Base-by-base conservation (phyloP, 2,888 invertebrate species). In the Tiliacea citrago region DNA sequence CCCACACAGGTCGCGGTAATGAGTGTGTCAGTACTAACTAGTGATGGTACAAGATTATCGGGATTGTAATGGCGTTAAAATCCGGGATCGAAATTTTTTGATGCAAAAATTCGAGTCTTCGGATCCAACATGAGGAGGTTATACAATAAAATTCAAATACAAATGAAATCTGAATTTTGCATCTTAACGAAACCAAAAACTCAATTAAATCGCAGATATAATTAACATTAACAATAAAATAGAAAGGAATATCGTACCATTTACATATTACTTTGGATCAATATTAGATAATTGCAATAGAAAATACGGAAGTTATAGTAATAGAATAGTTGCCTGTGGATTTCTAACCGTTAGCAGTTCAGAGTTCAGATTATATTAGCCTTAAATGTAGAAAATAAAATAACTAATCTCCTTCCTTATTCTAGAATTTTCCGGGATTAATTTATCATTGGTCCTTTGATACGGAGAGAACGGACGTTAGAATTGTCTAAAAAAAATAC, bases 1-100 rank as follows among this genome's bases (percentile, higher is more conserved):
- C 92, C 90, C 92, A 90, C 91, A 91, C 86, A 81, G 89, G 86
- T 88, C 88, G 89, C 82, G 83, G 86, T 89, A 90, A 89, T 90
- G 88, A 90, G 83, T 88, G 81, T 81, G 77, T 69, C 78, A 82
- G 82, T 87, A 81, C 81, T 81, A 75, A 75, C 81, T 87, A 86
- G 85, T 86, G 87, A 62, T 87, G 85, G 68, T 66, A n/a, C 58
- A 58, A 72, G 63, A 74, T 73, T 49, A 71, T 58, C 73, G 72
- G 63, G 60, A 65, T 35, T 39, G 1, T 8, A 71, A 51, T 45
- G 7, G 29, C 16, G 13, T 18, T 35, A 2, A 24, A 45, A 24
- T 45, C 42, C 29, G 62, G 49, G 16, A 63, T 18, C 10, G 1
- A 13, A 13, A 4, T 13, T 61, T 21, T 47, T 2, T 29, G 7